A percentile compares a stretch with the other conserved stretches of the same genome.
phyloP scores from a whole-genome alignment of 2,113 vertebrate genomes.

The Mus spicilegus region DNA sequence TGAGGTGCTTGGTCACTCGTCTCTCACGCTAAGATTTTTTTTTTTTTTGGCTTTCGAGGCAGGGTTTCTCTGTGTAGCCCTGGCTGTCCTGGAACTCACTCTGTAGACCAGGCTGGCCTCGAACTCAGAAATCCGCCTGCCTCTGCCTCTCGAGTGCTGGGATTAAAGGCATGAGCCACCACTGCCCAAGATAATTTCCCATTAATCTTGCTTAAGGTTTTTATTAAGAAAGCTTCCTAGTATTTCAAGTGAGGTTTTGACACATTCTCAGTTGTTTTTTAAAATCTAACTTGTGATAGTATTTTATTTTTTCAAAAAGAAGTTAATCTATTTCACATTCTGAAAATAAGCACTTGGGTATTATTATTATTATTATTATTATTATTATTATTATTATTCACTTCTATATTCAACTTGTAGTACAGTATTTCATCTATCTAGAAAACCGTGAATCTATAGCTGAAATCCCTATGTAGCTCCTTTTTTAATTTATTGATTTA shows the following conservation, averaged over 20 bases:
- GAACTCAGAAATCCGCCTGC: too few relatives aligned
- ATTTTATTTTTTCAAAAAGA: background rate
- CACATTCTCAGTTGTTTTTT: background rate
- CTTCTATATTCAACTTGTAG: background rate
- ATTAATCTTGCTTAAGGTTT: background rate
- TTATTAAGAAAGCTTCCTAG: conserved; percentile 32
- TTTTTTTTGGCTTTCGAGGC: too few relatives aligned
- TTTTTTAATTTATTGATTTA: background rate
- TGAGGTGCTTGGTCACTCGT: conserved; percentile 1
- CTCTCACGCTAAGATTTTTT: background rate
- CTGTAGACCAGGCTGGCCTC: too few relatives aligned
- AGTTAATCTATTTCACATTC: background rate
- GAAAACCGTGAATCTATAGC: background rate
- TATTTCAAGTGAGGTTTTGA: conserved; percentile 16
- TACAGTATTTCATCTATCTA: background rate
- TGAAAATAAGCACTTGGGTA: conserved; percentile 3
- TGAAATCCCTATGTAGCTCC: conserved; percentile 16
- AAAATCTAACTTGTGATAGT: background rate
- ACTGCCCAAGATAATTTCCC: background rate
- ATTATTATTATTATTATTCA: background rate
- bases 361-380: background rate
- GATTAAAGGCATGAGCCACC: too few relatives aligned
- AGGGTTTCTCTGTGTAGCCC: too few relatives aligned
- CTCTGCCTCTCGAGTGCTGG: too few relatives aligned
- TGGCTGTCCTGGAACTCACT: too few relatives aligned